A percentile compares a stretch with the other conserved stretches of the same genome.
Conservation (phyloP, 2,888 invertebrate species). For the Coleophora flavipennella region DNA sequence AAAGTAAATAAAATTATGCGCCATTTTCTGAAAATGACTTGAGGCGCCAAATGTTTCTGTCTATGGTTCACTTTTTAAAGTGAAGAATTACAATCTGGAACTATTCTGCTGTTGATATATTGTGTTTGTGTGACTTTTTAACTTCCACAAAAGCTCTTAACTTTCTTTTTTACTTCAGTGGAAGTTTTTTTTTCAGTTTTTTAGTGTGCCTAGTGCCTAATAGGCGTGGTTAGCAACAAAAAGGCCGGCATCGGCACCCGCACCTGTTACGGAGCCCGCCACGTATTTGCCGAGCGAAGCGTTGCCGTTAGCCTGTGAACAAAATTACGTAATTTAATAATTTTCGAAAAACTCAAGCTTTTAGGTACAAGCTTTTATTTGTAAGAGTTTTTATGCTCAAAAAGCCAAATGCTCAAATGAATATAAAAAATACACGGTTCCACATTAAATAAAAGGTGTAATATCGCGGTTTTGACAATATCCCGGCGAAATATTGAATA, state of each 20-base stretch:
- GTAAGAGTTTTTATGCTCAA: too few species aligned
- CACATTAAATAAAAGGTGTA: too few species aligned
- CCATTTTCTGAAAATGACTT: background rate
- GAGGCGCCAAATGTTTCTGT: constrained; percentile 1
- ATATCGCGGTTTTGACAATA: too few species aligned
- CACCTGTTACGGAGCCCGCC: constrained; percentile 88
- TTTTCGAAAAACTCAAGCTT: background rate
- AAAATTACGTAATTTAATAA: background rate
- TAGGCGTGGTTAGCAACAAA: constrained; percentile 98
- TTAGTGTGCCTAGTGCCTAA: constrained; percentile 66
- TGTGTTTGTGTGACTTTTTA: background rate
- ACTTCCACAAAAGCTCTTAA: background rate
- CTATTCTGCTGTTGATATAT: background rate
- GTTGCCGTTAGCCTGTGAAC: constrained; percentile 87
- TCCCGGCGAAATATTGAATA: too few species aligned
- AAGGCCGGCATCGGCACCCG: constrained; percentile 88
- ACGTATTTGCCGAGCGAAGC: constrained; percentile 93
- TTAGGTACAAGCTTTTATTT: too few species aligned
- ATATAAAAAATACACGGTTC: too few species aligned
- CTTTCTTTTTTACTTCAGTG: background rate
- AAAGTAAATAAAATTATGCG: background rate
- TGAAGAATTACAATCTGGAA: background rate
- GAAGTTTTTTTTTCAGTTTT: background rate
- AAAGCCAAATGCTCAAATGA: too few species aligned
- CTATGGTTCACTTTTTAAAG: constrained; percentile 1